Conservation (phyloP, 2,797 vertebrate genomes). For the Eulemur rubriventer region DNA sequence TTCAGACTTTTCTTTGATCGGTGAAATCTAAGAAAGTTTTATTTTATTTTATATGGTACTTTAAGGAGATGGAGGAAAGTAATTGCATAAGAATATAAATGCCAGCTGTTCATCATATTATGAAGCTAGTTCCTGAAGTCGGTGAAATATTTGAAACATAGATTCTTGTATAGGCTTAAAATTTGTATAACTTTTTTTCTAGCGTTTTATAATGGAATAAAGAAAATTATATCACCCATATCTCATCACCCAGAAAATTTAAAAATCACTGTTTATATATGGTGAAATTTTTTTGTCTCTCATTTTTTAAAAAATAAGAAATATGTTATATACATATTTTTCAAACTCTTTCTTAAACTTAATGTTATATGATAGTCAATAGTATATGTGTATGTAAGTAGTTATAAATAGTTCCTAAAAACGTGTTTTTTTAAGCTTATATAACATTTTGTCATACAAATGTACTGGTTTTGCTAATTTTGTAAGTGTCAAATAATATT, state of each 20-base stretch:
- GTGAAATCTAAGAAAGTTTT: not conserved
- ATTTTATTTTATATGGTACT: not conserved
- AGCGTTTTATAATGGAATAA: not conserved
- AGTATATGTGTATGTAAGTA: not conserved
- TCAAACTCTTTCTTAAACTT: not conserved
- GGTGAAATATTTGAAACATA: not conserved
- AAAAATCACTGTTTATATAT: not conserved
- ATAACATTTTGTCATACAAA: not conserved
- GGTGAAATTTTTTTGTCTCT: not conserved
- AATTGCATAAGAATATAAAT: slow-evolving; percentile 1
- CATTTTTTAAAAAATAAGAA: not conserved
- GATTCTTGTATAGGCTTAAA: not conserved
- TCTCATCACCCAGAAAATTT: not conserved
- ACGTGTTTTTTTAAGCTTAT: not conserved
- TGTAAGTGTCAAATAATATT: slow-evolving; percentile 6
- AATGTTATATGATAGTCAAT: not conserved
- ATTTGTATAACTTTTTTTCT: not conserved
- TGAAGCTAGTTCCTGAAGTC: not conserved
- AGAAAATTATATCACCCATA: not conserved
- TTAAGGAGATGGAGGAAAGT: not conserved
- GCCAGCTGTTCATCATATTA: not conserved
- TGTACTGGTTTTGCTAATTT: not conserved
- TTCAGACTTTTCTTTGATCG: not conserved
- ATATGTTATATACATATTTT: not conserved
- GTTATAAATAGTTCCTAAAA: not conserved